These are phyloP conservation scores for Creontiades dilutus DNA, from an alignment of 2,888 invertebrate species.

Conservation along the genomic window DNA sequence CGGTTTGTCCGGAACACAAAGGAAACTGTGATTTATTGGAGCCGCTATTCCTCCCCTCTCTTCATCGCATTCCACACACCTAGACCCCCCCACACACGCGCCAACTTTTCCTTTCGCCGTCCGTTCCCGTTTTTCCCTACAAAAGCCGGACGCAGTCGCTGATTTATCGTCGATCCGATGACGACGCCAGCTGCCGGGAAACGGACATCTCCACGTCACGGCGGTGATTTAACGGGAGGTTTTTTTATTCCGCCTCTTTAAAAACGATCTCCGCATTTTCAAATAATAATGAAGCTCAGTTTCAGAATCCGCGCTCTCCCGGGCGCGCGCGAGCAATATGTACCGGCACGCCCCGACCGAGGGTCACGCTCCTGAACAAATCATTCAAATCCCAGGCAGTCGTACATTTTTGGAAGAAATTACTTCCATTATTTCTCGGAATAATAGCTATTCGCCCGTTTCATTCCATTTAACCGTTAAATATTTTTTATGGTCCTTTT, in stretches of 20 bases:
- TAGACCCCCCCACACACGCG: neutral
- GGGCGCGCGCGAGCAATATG: neutral
- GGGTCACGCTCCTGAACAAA: too few relatives aligned
- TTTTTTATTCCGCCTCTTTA: neutral
- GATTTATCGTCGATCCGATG: neutral
- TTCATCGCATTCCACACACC: too few relatives aligned
- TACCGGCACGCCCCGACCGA: neutral
- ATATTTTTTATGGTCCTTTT: too few relatives aligned
- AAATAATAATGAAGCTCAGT: neutral
- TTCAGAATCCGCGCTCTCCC: neutral
- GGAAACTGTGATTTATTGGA: too few relatives aligned
- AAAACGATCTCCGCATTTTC: constrained; percentile 20
- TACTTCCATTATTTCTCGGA: too few relatives aligned
- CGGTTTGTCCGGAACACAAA: too few relatives aligned
- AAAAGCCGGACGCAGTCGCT: neutral
- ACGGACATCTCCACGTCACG: neutral
- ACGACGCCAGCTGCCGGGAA: neutral
- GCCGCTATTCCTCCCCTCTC: too few relatives aligned
- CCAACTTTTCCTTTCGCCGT: neutral
- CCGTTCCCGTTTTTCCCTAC: neutral
- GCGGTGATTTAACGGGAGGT: neutral
- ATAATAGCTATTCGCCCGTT: too few relatives aligned
- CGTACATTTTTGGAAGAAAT: too few relatives aligned
- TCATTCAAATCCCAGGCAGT: too few relatives aligned
- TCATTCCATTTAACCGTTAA: too few relatives aligned